These are phyloP conservation scores for Tribolium castaneum DNA, from an alignment of 1,140 invertebrate genomes.

Conservation along the genomic window DNA sequence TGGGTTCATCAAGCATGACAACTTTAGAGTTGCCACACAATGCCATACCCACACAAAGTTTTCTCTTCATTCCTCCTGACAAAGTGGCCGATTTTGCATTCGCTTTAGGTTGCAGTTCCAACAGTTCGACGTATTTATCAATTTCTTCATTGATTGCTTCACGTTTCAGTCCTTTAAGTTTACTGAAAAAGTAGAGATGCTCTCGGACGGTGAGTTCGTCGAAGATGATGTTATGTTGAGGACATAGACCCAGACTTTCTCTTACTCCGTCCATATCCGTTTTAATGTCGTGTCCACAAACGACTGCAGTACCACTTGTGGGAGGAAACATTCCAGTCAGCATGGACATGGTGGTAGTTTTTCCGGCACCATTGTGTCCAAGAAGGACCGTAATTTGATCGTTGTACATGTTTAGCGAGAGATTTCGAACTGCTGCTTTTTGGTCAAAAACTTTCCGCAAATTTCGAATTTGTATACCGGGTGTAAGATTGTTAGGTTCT, in stretches of 20 bases:
- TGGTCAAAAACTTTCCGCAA: conserved; percentile 72
- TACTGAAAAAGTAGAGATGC: conserved; percentile 89
- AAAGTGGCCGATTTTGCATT: conserved; percentile 70
- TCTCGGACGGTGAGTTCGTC: conserved; percentile 89
- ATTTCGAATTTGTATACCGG: conserved; percentile 74
- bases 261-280: conserved; percentile 72
- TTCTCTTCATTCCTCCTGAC: conserved; percentile 88
- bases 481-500: conserved; percentile 57
- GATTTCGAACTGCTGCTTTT: conserved; percentile 66
- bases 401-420: conserved; percentile 76
- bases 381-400: conserved; percentile 77
- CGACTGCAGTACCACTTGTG: conserved; percentile 74
- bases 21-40: conserved; percentile 75
- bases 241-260: conserved; percentile 85
- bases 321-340: conserved; percentile 78
- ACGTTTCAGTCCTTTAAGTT: conserved; percentile 77
- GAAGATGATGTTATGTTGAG: conserved; percentile 96
- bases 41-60: conserved; percentile 83
- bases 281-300: conserved; percentile 77
- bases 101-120: conserved; percentile 72
- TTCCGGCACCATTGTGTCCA: conserved; percentile 80
- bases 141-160: conserved; percentile 68
- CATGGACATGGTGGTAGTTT: conserved; percentile 85
- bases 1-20: conserved; percentile 94
- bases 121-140: conserved; percentile 73